phyloP scores from a whole-genome alignment of 2,888 invertebrate genomes.

The Catocala fraxini region DNA sequence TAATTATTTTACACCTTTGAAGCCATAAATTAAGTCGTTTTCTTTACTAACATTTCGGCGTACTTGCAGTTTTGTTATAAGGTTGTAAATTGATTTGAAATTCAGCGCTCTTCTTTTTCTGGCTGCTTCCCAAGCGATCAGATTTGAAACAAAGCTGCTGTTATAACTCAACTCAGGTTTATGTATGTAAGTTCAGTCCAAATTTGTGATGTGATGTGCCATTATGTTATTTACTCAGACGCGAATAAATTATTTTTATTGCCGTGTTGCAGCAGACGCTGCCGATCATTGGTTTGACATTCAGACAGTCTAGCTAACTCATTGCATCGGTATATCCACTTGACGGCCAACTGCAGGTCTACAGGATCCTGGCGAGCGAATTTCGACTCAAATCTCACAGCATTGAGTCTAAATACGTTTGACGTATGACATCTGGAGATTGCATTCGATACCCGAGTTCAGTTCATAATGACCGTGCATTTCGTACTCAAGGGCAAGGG shows the following conservation, averaged over 20 bases:
- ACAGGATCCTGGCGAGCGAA: constrained; percentile 43
- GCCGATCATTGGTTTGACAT: constrained; percentile 87
- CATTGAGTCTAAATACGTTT: constrained; percentile 49
- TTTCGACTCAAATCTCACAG: constrained; percentile 46
- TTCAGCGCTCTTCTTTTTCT: constrained; percentile 44
- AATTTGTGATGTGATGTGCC: constrained; percentile 65
- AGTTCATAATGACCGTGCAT: constrained; percentile 78
- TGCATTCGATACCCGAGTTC: constrained; percentile 72
- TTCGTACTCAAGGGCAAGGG: constrained; percentile 82
- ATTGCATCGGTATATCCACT: constrained; percentile 72
- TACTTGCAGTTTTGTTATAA: constrained; percentile 28
- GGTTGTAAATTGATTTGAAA: constrained; percentile 39
- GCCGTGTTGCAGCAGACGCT: constrained; percentile 76
- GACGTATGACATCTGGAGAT: constrained; percentile 49
- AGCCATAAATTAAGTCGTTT: constrained; percentile 28
- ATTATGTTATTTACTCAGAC: constrained; percentile 82
- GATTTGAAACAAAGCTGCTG: constrained; percentile 47
- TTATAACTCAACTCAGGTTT: constrained; percentile 36
- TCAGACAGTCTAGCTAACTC: constrained; percentile 85
- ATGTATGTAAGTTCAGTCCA: constrained; percentile 41
- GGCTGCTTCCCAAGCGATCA: constrained; percentile 50
- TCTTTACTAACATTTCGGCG: constrained; percentile 25
- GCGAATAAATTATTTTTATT: constrained; percentile 86
- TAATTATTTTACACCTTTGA: constrained; percentile 11
- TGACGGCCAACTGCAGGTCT: constrained; percentile 60